Conservation (phyloP, 2,888 invertebrate genomes). For the Trissolcus japonicus region DNA sequence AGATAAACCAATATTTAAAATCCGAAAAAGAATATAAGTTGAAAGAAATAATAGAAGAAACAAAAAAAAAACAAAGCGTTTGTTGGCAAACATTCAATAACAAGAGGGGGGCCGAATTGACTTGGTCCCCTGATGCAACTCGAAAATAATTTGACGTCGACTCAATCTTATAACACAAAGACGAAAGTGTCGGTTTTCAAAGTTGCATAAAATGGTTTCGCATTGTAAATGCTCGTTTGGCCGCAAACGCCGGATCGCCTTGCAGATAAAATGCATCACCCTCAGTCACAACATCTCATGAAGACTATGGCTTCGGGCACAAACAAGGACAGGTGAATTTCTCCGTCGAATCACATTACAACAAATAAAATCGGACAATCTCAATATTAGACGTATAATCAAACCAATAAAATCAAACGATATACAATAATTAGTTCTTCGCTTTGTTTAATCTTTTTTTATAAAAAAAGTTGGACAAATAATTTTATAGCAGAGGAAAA, state of each 20-base stretch:
- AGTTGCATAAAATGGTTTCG: too few species aligned
- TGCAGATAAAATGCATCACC: constrained; percentile 40
- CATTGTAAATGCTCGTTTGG: constrained; percentile 19
- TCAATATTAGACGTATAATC: too few species aligned
- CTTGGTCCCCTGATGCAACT: constrained; percentile 2
- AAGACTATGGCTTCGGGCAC: constrained; percentile 26
- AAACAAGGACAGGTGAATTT: neutral
- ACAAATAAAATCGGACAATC: neutral
- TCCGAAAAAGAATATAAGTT: neutral
- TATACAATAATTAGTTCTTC: neutral
- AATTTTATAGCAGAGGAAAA: constrained; percentile 2
- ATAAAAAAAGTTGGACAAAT: constrained; percentile 2
- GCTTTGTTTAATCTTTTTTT: neutral
- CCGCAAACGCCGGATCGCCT: constrained; percentile 31
- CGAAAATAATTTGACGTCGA: constrained; percentile 30
- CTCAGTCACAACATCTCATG: constrained; percentile 32
- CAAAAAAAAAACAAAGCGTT: constrained; percentile 23
- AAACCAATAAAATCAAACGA: too few species aligned
- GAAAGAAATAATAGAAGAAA: constrained; percentile 5
- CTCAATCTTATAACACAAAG: constrained; percentile 20
- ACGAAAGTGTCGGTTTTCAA: constrained; percentile 1
- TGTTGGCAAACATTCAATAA: constrained; percentile 37
- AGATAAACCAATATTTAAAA: neutral
- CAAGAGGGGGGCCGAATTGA: constrained; percentile 1
- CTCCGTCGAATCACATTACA: neutral